phyloP scores from a whole-genome alignment of 2,888 invertebrate species.

The Craniophora ligustri region DNA sequence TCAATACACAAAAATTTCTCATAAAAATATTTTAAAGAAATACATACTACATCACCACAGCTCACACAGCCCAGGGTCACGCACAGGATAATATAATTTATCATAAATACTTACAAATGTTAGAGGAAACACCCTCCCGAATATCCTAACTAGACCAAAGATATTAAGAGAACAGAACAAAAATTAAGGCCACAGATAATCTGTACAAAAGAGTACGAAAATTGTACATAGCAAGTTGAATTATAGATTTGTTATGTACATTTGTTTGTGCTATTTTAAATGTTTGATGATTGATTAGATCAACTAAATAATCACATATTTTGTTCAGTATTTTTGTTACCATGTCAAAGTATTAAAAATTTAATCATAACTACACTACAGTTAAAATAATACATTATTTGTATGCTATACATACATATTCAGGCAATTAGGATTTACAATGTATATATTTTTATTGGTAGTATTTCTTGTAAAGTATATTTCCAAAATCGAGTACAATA shows the following conservation, averaged over 20 bases:
- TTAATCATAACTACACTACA: constrained; percentile 5
- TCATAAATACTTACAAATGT: constrained; percentile 81
- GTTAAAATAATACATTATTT: constrained; percentile 16
- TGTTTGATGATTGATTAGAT: constrained; percentile 18
- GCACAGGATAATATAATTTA: constrained; percentile 69
- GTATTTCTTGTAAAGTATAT: not conserved
- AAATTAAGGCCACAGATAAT: constrained; percentile 32
- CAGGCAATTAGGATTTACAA: constrained; percentile 20
- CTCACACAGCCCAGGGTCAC: constrained; percentile 75
- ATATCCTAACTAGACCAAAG: constrained; percentile 68
- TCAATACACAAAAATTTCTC: constrained; percentile 60
- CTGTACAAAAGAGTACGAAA: constrained; percentile 25
- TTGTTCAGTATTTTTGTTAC: constrained; percentile 18
- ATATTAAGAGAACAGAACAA: constrained; percentile 52
- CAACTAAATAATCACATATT: constrained; percentile 6
- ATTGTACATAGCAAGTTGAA: constrained; percentile 4
- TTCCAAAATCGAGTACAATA: constrained; percentile 8
- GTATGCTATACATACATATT: constrained; percentile 11
- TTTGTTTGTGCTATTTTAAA: constrained; percentile 30
- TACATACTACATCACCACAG: constrained; percentile 87
- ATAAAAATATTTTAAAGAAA: constrained; percentile 76
- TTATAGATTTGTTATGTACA: constrained; percentile 7
- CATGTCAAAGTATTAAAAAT: constrained; percentile 19
- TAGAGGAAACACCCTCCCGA: constrained; percentile 77
- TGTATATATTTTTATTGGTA: constrained; percentile 1